Conservation (phyloP, 2,113 vertebrate species). For the Xiphias gladius region DNA sequence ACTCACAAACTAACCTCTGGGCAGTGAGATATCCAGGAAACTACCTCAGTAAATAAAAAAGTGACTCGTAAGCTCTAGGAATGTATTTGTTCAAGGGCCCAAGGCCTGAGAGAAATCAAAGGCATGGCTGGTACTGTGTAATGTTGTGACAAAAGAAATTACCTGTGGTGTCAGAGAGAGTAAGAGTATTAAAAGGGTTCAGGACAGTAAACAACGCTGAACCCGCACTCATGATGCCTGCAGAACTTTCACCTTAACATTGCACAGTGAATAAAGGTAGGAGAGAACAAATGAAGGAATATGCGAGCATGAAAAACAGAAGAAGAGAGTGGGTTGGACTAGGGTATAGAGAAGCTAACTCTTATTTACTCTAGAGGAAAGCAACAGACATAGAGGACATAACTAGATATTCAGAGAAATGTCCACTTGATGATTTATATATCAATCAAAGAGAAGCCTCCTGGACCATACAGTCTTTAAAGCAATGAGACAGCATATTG, state of each 20-base stretch:
- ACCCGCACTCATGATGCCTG: conserved; percentile 84
- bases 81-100: conserved; percentile 26
- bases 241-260: conserved; percentile 85
- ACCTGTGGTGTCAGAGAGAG: conserved; percentile 90
- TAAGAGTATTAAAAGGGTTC: conserved; percentile 90
- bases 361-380: conserved; percentile 14
- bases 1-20: conserved; percentile 23
- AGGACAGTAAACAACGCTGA: conserved; percentile 85
- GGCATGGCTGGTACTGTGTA: background rate
- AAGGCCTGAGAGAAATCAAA: conserved; percentile 23
- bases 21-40: conserved; percentile 49
- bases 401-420: conserved; percentile 1
- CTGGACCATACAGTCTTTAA: background rate
- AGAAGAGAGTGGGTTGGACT: background rate
- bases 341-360: background rate
- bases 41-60: conserved; percentile 26
- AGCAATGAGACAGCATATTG: background rate
- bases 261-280: conserved; percentile 48
- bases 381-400: background rate
- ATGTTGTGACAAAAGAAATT: conserved; percentile 63
- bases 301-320: conserved; percentile 8
- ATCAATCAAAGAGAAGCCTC: background rate
- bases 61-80: conserved; percentile 4
- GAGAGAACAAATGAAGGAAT: conserved; percentile 54
- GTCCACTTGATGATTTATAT: background rate